Percentiles rank a stretch among this genome's conserved stretches.
These are phyloP conservation scores for Platichthys stellatus DNA, from an alignment of 2,113 vertebrate genomes.

Conservation along the genomic window DNA sequence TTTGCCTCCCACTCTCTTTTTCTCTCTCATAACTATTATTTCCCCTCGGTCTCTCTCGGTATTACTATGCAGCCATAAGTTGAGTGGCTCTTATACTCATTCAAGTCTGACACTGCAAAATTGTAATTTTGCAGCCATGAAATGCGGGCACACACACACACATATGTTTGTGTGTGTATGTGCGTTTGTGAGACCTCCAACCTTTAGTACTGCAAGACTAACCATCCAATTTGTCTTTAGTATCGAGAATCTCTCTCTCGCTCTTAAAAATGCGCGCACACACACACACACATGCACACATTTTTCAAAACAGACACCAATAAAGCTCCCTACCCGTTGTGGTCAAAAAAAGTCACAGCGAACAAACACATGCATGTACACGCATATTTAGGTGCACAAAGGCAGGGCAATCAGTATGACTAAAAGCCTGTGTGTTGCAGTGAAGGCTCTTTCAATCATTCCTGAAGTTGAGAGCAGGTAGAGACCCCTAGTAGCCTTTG, in stretches of 20 bases:
- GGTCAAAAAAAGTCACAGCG: neutral
- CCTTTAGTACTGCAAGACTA: too few relatives aligned
- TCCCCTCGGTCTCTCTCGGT: neutral
- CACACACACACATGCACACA: slow-evolving; percentile 14
- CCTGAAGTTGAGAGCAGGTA: slow-evolving; percentile 51
- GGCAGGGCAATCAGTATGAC: slow-evolving; percentile 27
- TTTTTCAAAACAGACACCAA: neutral
- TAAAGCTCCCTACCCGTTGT: slow-evolving; percentile 4
- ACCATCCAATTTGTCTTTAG: too few relatives aligned
- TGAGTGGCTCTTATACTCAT: neutral
- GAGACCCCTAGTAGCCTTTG: slow-evolving; percentile 55
- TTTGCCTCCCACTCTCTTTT: neutral
- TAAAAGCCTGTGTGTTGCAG: slow-evolving; percentile 58
- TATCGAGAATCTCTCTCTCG: too few relatives aligned
- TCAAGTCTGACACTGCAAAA: neutral
- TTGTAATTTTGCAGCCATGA: neutral
- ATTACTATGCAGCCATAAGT: neutral
- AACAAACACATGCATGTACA: slow-evolving; percentile 4
- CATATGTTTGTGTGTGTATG: neutral
- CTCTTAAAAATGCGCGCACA: neutral
- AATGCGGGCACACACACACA: neutral
- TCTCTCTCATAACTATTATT: neutral
- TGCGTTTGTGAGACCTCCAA: too few relatives aligned
- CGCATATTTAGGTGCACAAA: slow-evolving; percentile 10
- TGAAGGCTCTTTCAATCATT: slow-evolving; percentile 70